Conservation (phyloP, 2,888 invertebrate genomes). For the Baccha elongata region DNA sequence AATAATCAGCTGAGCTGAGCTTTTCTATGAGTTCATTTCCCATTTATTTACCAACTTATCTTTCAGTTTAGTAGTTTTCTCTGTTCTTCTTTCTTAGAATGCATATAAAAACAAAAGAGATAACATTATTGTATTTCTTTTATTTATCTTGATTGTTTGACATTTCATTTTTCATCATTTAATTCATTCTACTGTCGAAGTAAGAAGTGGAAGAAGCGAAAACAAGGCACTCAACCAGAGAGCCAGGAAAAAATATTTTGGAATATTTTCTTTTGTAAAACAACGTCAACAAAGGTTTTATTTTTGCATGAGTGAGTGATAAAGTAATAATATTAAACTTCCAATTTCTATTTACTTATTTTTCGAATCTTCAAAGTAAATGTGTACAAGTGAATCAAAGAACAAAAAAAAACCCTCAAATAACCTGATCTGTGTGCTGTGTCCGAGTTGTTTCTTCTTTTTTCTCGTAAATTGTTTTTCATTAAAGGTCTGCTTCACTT, state of each 20-base stretch:
- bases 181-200: slow-evolving; percentile 15
- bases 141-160: slow-evolving; percentile 41
- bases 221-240: background rate
- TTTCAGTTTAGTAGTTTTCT: slow-evolving; percentile 2
- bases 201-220: background rate
- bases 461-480: slow-evolving; percentile 35
- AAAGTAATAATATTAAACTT: background rate
- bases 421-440: slow-evolving; percentile 1
- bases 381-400: background rate
- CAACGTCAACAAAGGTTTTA: slow-evolving; percentile 30
- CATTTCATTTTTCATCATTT: slow-evolving; percentile 22
- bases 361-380: background rate
- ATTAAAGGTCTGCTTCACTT: slow-evolving; percentile 19
- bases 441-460: slow-evolving; percentile 12
- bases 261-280: background rate
- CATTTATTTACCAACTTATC: slow-evolving; percentile 55
- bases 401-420: slow-evolving; percentile 8
- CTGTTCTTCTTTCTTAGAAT: background rate
- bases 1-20: slow-evolving; percentile 51
- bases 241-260: slow-evolving; percentile 8
- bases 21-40: slow-evolving; percentile 33
- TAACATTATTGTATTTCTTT: too few species aligned
- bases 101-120: slow-evolving; percentile 6
- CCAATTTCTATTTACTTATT: background rate
- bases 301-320: background rate